phyloP scores from a whole-genome alignment of 2,113 vertebrate species.

The Ceratotherium simum region DNA sequence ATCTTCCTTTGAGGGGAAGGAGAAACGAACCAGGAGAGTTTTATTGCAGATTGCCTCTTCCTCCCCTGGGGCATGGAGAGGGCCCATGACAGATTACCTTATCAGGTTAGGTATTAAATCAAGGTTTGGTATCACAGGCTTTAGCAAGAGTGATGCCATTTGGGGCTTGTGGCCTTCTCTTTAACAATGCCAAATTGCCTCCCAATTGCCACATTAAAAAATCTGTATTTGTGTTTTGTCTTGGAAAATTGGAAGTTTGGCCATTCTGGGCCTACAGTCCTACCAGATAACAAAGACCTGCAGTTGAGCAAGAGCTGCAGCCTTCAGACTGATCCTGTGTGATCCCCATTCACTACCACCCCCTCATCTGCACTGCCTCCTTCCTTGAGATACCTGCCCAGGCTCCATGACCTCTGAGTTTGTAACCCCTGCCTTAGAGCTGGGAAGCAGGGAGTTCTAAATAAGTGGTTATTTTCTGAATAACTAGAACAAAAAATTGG shows the following conservation, averaged over 20 bases:
- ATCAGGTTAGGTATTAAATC: too few relatives aligned
- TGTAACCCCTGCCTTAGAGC: not conserved
- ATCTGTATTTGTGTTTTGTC: not conserved
- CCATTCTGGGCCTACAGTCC: not conserved
- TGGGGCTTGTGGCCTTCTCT: too few relatives aligned
- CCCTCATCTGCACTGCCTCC: not conserved
- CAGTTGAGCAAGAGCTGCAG: not conserved
- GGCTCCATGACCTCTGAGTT: not conserved
- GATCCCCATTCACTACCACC: not conserved
- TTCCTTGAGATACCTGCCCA: not conserved
- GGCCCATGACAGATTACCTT: too few relatives aligned
- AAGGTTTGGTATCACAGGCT: too few relatives aligned
- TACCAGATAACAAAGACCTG: not conserved
- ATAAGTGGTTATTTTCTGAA: not conserved
- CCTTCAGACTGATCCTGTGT: not conserved
- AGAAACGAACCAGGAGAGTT: too few relatives aligned
- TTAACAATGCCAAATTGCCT: not conserved
- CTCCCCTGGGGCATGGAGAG: too few relatives aligned
- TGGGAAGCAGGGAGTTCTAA: not conserved
- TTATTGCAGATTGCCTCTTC: too few relatives aligned
- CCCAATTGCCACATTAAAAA: not conserved
- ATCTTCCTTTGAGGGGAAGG: too few relatives aligned
- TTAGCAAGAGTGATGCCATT: too few relatives aligned
- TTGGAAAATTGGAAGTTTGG: not conserved
- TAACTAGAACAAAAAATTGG: not conserved